Evolutionary conservation across 1,140 invertebrate genomes (phyloP).

Genomic region (Subanguina moxae): DNA sequence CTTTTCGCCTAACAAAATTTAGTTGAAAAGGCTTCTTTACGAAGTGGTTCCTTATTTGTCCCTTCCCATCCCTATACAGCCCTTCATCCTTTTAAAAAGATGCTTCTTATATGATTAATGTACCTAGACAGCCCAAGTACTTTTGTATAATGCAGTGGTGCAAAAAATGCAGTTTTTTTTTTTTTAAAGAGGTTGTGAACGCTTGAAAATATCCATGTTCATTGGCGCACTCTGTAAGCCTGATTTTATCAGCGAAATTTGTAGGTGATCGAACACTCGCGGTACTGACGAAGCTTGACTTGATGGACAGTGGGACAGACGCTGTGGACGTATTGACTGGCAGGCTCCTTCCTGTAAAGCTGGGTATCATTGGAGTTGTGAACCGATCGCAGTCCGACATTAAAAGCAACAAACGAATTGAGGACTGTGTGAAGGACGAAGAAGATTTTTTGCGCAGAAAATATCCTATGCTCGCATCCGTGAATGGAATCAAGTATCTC

Average conservation of each 20-base stretch:
- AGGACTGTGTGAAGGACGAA: constrained; percentile 86
- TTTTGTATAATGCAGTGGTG: neutral
- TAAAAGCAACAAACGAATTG: constrained; percentile 76
- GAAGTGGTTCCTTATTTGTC: no score
- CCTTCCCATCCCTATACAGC: no score
- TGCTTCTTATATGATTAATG: no score
- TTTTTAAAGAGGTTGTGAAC: neutral
- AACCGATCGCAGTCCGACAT: constrained; percentile 94
- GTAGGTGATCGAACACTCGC: constrained; percentile 77
- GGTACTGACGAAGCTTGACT: constrained; percentile 92
- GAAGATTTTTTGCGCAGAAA: constrained; percentile 78
- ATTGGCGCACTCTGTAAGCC: neutral
- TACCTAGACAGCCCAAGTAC: no score
- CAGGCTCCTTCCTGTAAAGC: constrained; percentile 89
- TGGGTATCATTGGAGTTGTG: constrained; percentile 93
- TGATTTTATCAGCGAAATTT: constrained; percentile 56
- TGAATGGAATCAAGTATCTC: constrained; percentile 89
- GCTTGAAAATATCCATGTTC: neutral
- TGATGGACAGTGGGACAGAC: constrained; percentile 94
- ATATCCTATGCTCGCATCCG: constrained; percentile 87
- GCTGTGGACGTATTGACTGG: constrained; percentile 95
- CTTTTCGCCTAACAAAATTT: neutral
- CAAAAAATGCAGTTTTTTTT: neutral
- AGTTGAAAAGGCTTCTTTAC: neutral
- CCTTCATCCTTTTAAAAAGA: no score